A percentile compares a stretch with the other conserved stretches of the same genome.
Evolutionary conservation across 2,888 invertebrate species (phyloP).

Genomic region (Agrotis segetum): DNA sequence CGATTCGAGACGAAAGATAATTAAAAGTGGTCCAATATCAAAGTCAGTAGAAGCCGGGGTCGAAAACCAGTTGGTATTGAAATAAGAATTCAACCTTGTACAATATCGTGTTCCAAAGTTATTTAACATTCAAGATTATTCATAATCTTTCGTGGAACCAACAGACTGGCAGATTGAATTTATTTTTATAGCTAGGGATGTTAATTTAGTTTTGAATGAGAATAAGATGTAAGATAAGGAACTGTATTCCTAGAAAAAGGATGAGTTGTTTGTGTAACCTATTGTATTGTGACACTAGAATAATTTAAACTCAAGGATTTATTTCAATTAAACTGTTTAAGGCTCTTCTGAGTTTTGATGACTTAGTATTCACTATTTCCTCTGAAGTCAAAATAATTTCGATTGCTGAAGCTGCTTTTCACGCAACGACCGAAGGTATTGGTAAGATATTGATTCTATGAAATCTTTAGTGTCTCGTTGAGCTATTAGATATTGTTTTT

Average conservation of each 20-base stretch:
- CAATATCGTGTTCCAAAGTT: slow-evolving; percentile 2
- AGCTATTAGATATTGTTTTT: no score
- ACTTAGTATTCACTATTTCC: no score
- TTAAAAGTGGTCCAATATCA: slow-evolving; percentile 29
- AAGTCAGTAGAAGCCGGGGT: neutral
- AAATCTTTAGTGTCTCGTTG: no score
- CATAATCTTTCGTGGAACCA: slow-evolving; percentile 43
- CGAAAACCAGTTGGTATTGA: slow-evolving; percentile 47
- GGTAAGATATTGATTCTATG: no score
- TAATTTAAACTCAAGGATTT: no score
- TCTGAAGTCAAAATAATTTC: no score
- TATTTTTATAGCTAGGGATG: slow-evolving; percentile 17
- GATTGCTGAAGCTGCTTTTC: no score
- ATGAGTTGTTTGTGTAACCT: slow-evolving; percentile 18
- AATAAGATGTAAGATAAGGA: slow-evolving; percentile 18
- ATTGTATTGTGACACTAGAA: neutral
- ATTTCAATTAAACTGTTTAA: no score
- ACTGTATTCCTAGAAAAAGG: slow-evolving; percentile 6
- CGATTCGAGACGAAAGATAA: neutral
- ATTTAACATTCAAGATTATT: slow-evolving; percentile 40
- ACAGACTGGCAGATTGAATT: slow-evolving; percentile 11
- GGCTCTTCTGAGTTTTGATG: no score
- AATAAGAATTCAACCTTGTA: slow-evolving; percentile 10
- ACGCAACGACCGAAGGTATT: no score
- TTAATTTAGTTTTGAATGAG: slow-evolving; percentile 19